Evolutionary conservation across 2,113 vertebrate genomes (phyloP).

Genomic region (Hippocampus mohnikei): DNA sequence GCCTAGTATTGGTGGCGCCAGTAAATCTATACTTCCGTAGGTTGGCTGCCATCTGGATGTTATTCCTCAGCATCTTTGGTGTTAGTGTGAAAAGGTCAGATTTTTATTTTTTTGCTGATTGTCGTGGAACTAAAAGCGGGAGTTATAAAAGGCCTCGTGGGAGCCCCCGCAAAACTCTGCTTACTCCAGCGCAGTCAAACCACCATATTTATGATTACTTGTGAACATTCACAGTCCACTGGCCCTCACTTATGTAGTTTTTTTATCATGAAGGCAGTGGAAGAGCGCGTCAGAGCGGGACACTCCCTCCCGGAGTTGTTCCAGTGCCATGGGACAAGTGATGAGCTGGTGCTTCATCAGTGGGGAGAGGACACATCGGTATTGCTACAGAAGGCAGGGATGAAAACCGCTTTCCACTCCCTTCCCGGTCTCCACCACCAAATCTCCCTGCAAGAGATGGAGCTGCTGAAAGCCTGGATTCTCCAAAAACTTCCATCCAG

Average conservation of each 20-base stretch:
- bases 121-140: background rate
- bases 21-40: constrained; percentile 2
- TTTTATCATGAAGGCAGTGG: constrained; percentile 65
- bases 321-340: constrained; percentile 82
- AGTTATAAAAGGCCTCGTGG: background rate
- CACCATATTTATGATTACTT: background rate
- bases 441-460: constrained; percentile 75
- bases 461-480: constrained; percentile 80
- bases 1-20: background rate
- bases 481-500: constrained; percentile 70
- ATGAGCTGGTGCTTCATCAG: constrained; percentile 78
- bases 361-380: constrained; percentile 84
- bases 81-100: background rate
- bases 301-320: constrained; percentile 77
- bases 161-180: background rate
- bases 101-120: background rate
- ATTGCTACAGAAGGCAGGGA: constrained; percentile 73
- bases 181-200: background rate
- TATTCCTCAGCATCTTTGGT: background rate
- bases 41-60: background rate
- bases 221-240: background rate
- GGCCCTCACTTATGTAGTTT: background rate
- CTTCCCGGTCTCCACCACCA: constrained; percentile 80
- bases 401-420: constrained; percentile 73
- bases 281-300: constrained; percentile 34